Evolutionary conservation across 2,113 vertebrate species (phyloP).

Genomic region (Centropus bengalensis): DNA sequence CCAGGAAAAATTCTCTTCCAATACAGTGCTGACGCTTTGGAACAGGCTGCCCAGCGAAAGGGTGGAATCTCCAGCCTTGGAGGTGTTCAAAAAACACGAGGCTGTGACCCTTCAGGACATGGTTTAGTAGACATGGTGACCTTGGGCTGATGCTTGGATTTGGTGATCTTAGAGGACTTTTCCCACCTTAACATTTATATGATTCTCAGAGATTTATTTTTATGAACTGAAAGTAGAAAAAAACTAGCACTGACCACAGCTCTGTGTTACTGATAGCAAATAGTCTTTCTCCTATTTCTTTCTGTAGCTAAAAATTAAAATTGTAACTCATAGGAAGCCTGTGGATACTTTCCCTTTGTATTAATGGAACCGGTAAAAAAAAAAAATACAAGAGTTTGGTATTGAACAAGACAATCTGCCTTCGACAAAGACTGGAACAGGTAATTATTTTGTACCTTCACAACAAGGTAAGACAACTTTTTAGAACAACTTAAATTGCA

Average conservation of each 20-base stretch:
- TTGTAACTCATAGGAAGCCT: neutral
- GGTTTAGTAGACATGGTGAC: no score
- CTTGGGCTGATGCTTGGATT: no score
- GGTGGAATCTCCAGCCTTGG: no score
- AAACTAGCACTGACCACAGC: neutral
- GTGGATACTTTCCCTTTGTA: neutral
- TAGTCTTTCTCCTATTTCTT: neutral
- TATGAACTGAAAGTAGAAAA: neutral
- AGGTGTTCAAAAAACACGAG: no score
- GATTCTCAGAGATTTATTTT: neutral
- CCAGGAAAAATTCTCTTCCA: no score
- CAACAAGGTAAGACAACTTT: neutral
- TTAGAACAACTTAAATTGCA: neutral
- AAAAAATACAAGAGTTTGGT: neutral
- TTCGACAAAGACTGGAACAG: neutral
- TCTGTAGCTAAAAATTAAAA: neutral
- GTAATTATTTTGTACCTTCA: neutral
- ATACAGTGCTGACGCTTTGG: no score
- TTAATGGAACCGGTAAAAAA: neutral
- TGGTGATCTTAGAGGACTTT: no score
- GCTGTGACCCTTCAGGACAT: no score
- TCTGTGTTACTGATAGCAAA: neutral
- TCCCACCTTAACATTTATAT: no score
- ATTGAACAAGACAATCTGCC: neutral
- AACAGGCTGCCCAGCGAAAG: no score